Evolutionary conservation across 2,797 vertebrate genomes (phyloP).

Genomic region (Pipistrellus pygmaeus): DNA sequence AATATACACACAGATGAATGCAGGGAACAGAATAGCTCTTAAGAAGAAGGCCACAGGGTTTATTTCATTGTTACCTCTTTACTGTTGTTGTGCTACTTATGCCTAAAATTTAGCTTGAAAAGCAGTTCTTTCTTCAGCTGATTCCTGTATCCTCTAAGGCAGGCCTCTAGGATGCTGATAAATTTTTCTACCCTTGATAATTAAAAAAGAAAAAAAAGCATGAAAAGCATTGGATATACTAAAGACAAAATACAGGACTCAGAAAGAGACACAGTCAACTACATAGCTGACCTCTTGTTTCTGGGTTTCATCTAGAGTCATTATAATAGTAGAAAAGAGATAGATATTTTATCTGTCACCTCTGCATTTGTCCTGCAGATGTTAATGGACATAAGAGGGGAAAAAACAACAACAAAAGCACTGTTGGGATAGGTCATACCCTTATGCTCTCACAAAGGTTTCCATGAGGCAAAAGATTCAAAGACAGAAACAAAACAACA

Average conservation of each 20-base stretch:
- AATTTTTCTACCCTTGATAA: not conserved
- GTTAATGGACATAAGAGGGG: not conserved
- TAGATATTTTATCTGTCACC: not conserved
- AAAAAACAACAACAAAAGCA: not conserved
- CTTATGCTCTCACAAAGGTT: not conserved
- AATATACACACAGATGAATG: not conserved
- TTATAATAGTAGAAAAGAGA: not conserved
- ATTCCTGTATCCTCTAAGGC: not conserved
- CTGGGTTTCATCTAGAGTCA: not conserved
- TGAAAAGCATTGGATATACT: not conserved
- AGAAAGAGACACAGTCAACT: not conserved
- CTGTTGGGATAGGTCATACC: not conserved
- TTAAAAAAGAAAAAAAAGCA: not conserved
- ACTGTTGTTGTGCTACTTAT: not conserved
- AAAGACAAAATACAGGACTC: not conserved
- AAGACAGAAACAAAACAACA: not conserved
- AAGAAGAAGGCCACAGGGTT: not conserved
- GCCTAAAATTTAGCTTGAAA: not conserved
- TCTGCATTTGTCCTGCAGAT: not conserved
- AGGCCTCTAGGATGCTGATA: not conserved
- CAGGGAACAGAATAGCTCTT: not conserved
- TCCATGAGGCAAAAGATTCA: not conserved
- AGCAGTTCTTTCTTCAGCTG: not conserved
- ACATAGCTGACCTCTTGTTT: not conserved
- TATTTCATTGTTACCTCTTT: not conserved